phyloP scores from a whole-genome alignment of 2,797 vertebrate species.

The Coregonus sp. region DNA sequence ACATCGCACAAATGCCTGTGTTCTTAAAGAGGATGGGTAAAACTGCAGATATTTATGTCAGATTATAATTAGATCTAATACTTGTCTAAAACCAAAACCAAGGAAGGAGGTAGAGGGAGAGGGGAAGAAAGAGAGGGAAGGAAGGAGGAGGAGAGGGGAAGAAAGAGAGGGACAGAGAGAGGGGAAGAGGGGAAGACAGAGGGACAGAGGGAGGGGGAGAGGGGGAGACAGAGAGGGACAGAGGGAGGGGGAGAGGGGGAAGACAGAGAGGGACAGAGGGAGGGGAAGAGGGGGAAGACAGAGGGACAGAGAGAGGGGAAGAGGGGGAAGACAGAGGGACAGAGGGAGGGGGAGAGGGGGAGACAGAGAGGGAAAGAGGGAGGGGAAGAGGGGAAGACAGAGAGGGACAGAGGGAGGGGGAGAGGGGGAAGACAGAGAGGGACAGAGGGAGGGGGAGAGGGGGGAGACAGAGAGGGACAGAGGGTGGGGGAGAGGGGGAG shows the following conservation, averaged over 20 bases:
- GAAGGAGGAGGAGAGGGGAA: neutral
- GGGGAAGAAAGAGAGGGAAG: neutral
- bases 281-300: no score
- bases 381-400: slow-evolving; percentile 19
- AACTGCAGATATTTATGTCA: slow-evolving; percentile 53
- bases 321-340: neutral
- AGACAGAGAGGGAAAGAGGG: neutral
- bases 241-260: neutral
- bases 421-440: neutral
- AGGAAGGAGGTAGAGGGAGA: neutral
- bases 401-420: neutral
- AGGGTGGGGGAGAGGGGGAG: neutral
- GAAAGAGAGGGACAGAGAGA: neutral
- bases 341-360: neutral
- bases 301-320: no score
- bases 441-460: neutral
- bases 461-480: neutral
- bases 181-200: neutral
- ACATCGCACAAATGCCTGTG: slow-evolving; percentile 65
- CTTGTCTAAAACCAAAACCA: slow-evolving; percentile 26
- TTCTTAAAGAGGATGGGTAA: slow-evolving; percentile 42
- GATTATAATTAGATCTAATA: slow-evolving; percentile 53
- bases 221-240: slow-evolving; percentile 24
- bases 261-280: slow-evolving; percentile 31
- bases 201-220: neutral